Evolutionary conservation across 2,797 vertebrate species (phyloP).

Genomic region (Linurgus olivaceus): DNA sequence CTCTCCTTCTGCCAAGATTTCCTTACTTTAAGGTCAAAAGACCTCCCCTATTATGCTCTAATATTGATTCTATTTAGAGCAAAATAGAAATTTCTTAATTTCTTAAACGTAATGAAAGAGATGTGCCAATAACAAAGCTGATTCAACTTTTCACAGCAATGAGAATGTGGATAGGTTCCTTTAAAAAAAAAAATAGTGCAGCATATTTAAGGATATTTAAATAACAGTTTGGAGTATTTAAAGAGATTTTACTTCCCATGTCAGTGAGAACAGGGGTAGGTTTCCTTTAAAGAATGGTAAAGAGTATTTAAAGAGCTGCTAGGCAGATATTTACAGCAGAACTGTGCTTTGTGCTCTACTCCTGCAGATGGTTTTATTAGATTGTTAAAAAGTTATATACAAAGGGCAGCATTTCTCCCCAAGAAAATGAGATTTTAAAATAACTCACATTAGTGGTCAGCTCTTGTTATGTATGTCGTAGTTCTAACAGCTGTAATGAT

Average conservation of each 20-base stretch:
- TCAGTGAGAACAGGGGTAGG: neutral
- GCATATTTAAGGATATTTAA: neutral
- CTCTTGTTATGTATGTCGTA: conserved; percentile 28
- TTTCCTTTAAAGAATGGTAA: neutral
- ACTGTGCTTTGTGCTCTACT: neutral
- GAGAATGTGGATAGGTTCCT: neutral
- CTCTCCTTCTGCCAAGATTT: neutral
- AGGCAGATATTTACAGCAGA: neutral
- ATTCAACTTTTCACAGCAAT: neutral
- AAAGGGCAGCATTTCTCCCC: conserved; percentile 13
- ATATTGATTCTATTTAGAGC: neutral
- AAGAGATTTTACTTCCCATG: neutral
- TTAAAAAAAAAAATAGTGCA: neutral
- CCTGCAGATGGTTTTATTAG: conserved; percentile 11
- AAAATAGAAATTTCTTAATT: neutral
- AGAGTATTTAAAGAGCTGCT: neutral
- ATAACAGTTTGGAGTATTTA: neutral
- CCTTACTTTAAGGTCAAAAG: neutral
- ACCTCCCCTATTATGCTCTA: neutral
- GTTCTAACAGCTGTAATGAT: conserved; percentile 56
- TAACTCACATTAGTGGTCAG: conserved; percentile 44
- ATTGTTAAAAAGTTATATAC: neutral
- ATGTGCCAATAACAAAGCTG: neutral
- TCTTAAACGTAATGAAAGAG: neutral
- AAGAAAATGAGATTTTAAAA: conserved; percentile 59